Base-by-base conservation (phyloP, 2,888 invertebrate species). In the Synanthedon tipuliformis region DNA sequence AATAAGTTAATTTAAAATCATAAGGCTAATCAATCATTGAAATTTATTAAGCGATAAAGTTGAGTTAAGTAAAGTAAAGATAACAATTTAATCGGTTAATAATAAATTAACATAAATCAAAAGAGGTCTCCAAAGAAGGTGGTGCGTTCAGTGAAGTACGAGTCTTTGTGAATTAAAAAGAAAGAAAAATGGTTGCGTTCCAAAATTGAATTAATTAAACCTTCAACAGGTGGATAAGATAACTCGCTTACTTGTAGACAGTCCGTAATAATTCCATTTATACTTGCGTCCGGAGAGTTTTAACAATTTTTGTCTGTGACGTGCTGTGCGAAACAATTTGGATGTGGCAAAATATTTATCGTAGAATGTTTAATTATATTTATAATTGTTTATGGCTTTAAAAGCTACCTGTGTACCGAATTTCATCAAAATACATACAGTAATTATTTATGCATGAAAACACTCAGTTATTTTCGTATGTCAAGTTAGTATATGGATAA, bases 161-260 rank as follows among this genome's bases (percentile, higher is more conserved):
- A 34, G 34, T 34, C 34, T 34, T 34, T 34, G 34, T 34, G 34
- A 34, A 34, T 34, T 34, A 34, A 34, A 34, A 34, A 60, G 68
- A 70, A 68, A 60, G 58, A 61, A 64, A 59, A 62, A 65, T 68
- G 65, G 63, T 63, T 68, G 57, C 59, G 59, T 65, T 60, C 61
- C 59, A 60, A 75, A 78, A 84, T 83, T 73, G 77, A 82, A 84
- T 84, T 79, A 84, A 85, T 84, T 83, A 84, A 62, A 57, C 63
- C 64, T 69, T 77, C 83, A 83, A 84, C 85, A 85, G 85, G 82
- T 85, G 75, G 75, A 58, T 61, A 61, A 72, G 75, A 75, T 78
- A 80, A 81, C 72, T 76, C 64, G 59, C 70, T 78, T 74, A 62
- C 66, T 73, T 66, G 56, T 64, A 65, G 71, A 68, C 75, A 73